A percentile compares a stretch with the other conserved stretches of the same genome.
phyloP scores from a whole-genome alignment of 2,113 vertebrate species.

The Gnathonemus longibarbis region DNA sequence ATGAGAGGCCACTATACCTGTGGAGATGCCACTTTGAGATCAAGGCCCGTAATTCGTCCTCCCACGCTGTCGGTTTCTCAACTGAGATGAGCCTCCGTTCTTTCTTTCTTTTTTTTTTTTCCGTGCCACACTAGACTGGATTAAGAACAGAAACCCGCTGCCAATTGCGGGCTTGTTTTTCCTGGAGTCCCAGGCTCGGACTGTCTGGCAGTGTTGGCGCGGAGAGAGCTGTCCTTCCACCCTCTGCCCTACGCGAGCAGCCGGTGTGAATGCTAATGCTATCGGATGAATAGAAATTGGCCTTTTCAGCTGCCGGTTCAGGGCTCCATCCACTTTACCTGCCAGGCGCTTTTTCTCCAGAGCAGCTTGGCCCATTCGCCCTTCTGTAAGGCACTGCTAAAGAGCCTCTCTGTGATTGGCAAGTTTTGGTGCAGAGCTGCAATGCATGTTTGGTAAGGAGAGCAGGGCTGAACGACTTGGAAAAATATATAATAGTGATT shows the following conservation, averaged over 20 bases:
- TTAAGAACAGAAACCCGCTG: neutral
- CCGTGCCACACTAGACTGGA: neutral
- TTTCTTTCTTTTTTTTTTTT: neutral
- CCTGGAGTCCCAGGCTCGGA: neutral
- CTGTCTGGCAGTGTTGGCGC: neutral
- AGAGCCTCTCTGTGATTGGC: neutral
- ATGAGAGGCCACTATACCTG: neutral
- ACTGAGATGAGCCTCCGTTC: neutral
- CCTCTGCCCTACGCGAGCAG: neutral
- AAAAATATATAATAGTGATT: neutral
- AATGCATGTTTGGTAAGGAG: neutral
- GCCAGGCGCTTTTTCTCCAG: neutral
- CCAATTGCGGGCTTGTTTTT: neutral
- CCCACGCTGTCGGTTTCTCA: neutral
- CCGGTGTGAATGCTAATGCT: neutral
- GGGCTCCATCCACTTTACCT: neutral
- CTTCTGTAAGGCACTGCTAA: neutral
- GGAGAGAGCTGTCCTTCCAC: neutral
- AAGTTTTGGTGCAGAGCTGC: neutral
- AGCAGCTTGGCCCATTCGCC: neutral
- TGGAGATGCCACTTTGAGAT: neutral
- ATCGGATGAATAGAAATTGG: neutral
- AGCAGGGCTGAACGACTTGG: neutral
- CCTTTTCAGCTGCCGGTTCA: neutral
- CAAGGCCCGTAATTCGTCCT: no score